phyloP scores from a whole-genome alignment of 2,888 invertebrate genomes.

The Zaprionus lineosus region DNA sequence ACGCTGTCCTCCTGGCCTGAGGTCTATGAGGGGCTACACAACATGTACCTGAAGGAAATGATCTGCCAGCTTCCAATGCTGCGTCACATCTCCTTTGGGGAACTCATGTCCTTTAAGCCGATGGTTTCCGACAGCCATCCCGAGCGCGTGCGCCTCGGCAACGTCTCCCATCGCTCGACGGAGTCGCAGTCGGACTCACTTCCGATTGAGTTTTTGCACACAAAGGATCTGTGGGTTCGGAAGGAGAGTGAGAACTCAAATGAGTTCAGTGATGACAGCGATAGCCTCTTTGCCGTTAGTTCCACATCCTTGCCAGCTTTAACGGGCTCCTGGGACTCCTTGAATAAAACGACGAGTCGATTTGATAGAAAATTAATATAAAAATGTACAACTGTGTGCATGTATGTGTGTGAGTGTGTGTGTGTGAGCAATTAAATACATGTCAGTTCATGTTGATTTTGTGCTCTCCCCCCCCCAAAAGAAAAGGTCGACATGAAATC shows the following conservation, averaged over 20 bases:
- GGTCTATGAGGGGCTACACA: constrained; percentile 96
- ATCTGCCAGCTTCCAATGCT: constrained; percentile 95
- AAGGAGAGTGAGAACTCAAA: too few species aligned
- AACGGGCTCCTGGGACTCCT: background rate
- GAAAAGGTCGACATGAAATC: background rate
- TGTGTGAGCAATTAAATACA: constrained; percentile 1
- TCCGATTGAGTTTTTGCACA: too few species aligned
- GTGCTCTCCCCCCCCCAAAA: background rate
- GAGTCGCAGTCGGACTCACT: too few species aligned
- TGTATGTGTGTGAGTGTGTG: constrained; percentile 1
- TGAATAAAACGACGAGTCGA: too few species aligned
- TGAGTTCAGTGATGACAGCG: too few species aligned
- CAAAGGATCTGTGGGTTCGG: too few species aligned
- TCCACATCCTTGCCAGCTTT: too few species aligned
- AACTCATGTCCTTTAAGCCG: constrained; percentile 88
- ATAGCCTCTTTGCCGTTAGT: too few species aligned
- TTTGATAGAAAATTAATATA: background rate
- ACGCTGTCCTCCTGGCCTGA: constrained; percentile 95
- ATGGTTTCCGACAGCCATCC: constrained; percentile 62
- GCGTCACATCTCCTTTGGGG: constrained; percentile 96
- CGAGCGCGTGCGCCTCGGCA: constrained; percentile 70
- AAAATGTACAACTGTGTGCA: background rate
- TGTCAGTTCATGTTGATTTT: background rate
- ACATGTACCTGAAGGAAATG: constrained; percentile 99
- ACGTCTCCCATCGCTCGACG: constrained; percentile 11